Evolutionary conservation across 2,797 vertebrate genomes (phyloP).

Genomic region (Danio kyathit): DNA sequence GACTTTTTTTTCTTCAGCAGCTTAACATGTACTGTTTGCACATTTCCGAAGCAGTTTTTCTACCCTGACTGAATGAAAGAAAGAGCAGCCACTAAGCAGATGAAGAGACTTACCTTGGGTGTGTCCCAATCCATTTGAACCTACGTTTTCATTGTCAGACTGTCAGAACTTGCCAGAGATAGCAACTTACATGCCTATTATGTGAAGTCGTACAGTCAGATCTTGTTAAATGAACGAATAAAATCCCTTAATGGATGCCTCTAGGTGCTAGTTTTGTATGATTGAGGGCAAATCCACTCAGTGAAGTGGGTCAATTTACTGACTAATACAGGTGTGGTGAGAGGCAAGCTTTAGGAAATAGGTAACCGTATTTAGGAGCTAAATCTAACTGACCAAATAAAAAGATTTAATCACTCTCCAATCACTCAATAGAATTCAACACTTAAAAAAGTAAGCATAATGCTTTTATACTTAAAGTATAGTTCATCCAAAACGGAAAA

Average conservation of each 20-base stretch:
- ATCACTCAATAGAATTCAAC: background rate
- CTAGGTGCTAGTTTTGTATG: slow-evolving; percentile 19
- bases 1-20: slow-evolving; percentile 31
- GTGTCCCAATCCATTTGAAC: slow-evolving; percentile 41
- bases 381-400: background rate
- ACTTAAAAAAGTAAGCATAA: background rate
- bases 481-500: no score
- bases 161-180: slow-evolving; percentile 52
- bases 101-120: slow-evolving; percentile 35
- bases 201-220: slow-evolving; percentile 17
- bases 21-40: slow-evolving; percentile 56
- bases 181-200: slow-evolving; percentile 28
- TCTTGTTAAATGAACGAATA: slow-evolving; percentile 31
- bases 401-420: slow-evolving; percentile 2
- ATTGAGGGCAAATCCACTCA: background rate
- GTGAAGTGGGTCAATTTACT: background rate
- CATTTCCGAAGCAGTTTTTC: slow-evolving; percentile 1
- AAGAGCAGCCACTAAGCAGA: background rate
- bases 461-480: no score
- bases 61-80: slow-evolving; percentile 5
- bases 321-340: slow-evolving; percentile 21
- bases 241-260: slow-evolving; percentile 45
- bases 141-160: slow-evolving; percentile 20
- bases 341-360: background rate
- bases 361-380: background rate